Evolutionary conservation across 2,888 invertebrate genomes (phyloP).

Genomic region (Drosophila peninsularis): DNA sequence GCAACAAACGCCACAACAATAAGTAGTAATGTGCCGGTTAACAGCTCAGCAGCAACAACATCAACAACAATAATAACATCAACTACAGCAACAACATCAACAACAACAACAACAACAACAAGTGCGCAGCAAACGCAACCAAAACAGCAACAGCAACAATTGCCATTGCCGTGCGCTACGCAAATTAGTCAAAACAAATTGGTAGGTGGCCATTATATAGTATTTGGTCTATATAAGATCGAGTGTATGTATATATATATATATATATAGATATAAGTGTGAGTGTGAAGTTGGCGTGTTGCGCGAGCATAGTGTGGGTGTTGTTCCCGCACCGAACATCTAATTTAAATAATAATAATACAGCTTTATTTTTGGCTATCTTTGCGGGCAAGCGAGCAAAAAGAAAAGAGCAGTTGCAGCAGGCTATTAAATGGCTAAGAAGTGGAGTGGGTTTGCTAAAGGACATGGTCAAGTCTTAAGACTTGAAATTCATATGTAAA

Average conservation of each 20-base stretch:
- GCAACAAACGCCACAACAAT: conserved; percentile 49
- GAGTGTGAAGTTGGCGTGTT: conserved; percentile 7
- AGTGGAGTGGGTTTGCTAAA: neutral
- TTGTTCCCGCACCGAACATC: neutral
- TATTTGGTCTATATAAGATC: conserved; percentile 32
- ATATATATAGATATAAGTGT: neutral
- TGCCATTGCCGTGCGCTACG: conserved; percentile 62
- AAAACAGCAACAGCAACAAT: conserved; percentile 48
- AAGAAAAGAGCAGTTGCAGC: conserved; percentile 3
- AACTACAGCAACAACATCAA: conserved; percentile 14
- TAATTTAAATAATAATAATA: conserved; percentile 19
- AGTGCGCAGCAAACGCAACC: conserved; percentile 45
- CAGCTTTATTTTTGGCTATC: conserved; percentile 4
- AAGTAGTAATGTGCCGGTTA: conserved; percentile 46
- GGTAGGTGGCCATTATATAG: conserved; percentile 66
- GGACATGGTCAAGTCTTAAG: too few relatives aligned
- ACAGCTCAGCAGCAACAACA: conserved; percentile 55
- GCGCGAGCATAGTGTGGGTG: neutral
- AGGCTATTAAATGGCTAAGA: neutral
- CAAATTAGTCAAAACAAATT: conserved; percentile 73
- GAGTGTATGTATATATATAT: conserved; percentile 9
- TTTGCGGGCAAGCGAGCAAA: neutral
- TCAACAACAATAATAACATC: conserved; percentile 48
- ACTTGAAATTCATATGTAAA: too few relatives aligned
- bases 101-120: conserved; percentile 39